phyloP scores from a whole-genome alignment of 2,113 vertebrate genomes.

The Accipiter cooperii region DNA sequence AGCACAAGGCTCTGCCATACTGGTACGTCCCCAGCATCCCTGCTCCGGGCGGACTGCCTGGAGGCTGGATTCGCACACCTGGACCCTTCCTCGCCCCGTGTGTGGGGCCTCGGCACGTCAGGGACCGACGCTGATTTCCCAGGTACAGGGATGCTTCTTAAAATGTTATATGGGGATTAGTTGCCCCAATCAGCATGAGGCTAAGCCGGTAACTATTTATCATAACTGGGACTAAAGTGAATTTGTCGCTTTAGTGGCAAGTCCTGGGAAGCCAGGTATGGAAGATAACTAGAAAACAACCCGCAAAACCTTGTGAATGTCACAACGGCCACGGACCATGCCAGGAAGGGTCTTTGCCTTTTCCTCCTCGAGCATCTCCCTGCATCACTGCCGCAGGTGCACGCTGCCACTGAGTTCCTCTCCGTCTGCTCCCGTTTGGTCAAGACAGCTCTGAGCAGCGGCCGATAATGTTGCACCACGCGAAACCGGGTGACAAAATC shows the following conservation, averaged over 20 bases:
- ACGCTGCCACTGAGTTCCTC: rapidly evolving
- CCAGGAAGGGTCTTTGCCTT: neutral
- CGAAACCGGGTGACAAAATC: neutral
- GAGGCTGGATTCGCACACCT: neutral
- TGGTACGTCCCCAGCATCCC: neutral
- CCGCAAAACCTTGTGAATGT: neutral
- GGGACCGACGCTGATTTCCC: neutral
- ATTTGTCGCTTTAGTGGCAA: neutral
- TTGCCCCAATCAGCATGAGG: neutral
- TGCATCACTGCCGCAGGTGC: neutral
- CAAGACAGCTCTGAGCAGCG: neutral
- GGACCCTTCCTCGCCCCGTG: neutral
- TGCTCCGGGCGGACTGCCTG: rapidly evolving
- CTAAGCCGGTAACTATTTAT: neutral
- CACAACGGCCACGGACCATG: neutral
- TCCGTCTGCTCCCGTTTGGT: neutral
- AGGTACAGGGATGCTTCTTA: neutral
- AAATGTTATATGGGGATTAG: neutral
- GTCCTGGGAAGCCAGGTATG: neutral
- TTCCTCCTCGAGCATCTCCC: neutral
- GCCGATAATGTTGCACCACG: neutral
- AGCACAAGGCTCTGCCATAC: rapidly evolving
- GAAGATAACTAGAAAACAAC: neutral
- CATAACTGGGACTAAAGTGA: neutral
- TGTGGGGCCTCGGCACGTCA: neutral